Conservation (phyloP, 2,888 invertebrate species). For the Lydus trimaculatus region DNA sequence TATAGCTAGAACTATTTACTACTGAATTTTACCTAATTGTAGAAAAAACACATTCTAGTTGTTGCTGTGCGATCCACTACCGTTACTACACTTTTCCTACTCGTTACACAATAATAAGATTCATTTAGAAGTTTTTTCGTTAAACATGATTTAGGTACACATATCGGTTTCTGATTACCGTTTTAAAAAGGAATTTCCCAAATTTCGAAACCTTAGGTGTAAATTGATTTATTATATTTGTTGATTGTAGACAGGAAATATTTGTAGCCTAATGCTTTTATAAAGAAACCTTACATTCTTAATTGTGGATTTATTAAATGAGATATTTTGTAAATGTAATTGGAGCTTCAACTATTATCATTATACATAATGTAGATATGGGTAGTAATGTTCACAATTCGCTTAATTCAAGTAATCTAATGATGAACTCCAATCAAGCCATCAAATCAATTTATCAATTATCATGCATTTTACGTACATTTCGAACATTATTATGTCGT, state of each 20-base stretch:
- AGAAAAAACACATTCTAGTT: too few relatives aligned
- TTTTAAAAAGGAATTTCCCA: background rate
- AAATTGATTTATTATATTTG: background rate
- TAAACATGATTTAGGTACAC: background rate
- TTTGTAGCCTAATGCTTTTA: background rate
- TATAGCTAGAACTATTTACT: too few relatives aligned
- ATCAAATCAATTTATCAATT: background rate
- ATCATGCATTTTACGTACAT: background rate
- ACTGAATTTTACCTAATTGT: too few relatives aligned
- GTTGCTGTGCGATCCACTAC: too few relatives aligned
- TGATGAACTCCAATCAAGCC: background rate
- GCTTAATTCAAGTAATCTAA: background rate
- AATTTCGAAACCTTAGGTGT: background rate
- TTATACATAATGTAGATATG: background rate
- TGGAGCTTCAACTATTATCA: background rate
- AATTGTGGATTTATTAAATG: background rate
- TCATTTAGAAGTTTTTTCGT: too few relatives aligned
- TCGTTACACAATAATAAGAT: too few relatives aligned
- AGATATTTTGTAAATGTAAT: background rate
- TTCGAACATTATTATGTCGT: background rate
- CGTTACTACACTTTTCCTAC: too few relatives aligned
- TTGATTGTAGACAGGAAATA: background rate
- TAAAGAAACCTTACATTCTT: background rate
- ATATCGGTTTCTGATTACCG: background rate
- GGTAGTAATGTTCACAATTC: background rate